Conservation (phyloP, 2,113 vertebrate species). For the human region GRCh38 chr12:65186501-65187000, state of each 20-base stretch:
- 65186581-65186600: not conserved
- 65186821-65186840: constrained; percentile 5
- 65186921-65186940: not conserved
- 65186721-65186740: not conserved
- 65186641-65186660: not conserved
- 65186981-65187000: not conserved
- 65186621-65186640: not conserved
- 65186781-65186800: not conserved
- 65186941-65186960: constrained; percentile 1
- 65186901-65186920: not conserved
- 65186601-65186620: not conserved
- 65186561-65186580: not conserved
- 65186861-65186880: not conserved
- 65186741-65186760: not conserved
- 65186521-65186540: not conserved
- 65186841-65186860: not conserved
- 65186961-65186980: constrained; percentile 23
- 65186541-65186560: constrained; percentile 5
- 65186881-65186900: constrained; percentile 3
- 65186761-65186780: not conserved
- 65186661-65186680: not conserved
- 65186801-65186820: not conserved
- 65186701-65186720: not conserved
- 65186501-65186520: not conserved
- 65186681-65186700: not conserved